A percentile compares a stretch with the other conserved stretches of the same genome.
Evolutionary conservation across 2,797 vertebrate species (phyloP).

Genomic region (Urosaurus nigricauda): DNA sequence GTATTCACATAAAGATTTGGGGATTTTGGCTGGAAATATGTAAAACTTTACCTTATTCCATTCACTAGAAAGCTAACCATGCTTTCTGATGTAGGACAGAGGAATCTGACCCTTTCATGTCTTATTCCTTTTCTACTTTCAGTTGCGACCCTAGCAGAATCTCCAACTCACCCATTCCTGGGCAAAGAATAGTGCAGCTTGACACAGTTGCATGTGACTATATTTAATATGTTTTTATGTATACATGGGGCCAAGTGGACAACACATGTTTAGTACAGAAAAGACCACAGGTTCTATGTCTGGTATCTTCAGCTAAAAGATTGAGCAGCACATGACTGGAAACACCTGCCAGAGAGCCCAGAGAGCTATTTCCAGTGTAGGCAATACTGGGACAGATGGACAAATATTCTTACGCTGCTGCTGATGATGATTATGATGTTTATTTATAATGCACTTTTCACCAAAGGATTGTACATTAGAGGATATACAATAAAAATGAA

Average conservation of each 20-base stretch:
- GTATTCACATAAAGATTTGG: slow-evolving; percentile 60
- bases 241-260: neutral
- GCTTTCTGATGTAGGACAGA: neutral
- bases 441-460: too few species aligned
- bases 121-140: neutral
- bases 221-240: too few species aligned
- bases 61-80: neutral
- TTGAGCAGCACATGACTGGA: neutral
- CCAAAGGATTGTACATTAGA: too few species aligned
- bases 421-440: too few species aligned
- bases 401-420: neutral
- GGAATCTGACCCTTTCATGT: neutral
- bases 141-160: neutral
- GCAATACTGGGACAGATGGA: neutral
- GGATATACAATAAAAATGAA: too few species aligned
- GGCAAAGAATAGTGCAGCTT: neutral
- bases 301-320: neutral
- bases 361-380: neutral
- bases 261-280: neutral
- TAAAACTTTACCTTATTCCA: slow-evolving; percentile 23
- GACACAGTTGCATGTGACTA: neutral
- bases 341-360: neutral
- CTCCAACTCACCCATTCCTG: neutral
- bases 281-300: too few species aligned
- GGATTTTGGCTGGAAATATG: slow-evolving; percentile 49